Conservation (phyloP, 2,888 invertebrate species). For the Archips xylosteana region DNA sequence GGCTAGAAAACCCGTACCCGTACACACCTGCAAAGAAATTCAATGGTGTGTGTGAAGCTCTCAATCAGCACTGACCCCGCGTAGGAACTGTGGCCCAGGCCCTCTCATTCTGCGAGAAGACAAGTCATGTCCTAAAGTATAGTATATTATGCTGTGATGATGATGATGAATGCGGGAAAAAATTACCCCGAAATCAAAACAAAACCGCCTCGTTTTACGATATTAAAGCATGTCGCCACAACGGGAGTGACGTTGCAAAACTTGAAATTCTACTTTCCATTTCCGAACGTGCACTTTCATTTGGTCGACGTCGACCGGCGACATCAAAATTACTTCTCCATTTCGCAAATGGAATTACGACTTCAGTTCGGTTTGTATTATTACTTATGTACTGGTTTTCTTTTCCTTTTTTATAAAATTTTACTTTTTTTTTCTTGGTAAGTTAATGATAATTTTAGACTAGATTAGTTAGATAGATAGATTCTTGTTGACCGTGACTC, state of each 20-base stretch:
- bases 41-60: no score
- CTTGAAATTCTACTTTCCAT: conserved; percentile 16
- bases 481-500: no score
- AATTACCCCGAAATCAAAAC: neutral
- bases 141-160: no score
- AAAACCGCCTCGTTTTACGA: neutral
- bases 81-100: no score
- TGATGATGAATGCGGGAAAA: no score
- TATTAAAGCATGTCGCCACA: conserved; percentile 2
- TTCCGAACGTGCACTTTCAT: conserved; percentile 10
- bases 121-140: no score
- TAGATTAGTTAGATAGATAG: no score
- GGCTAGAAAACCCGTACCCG: no score
- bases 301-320: neutral
- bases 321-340: conserved; percentile 1
- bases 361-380: neutral
- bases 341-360: neutral
- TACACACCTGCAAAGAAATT: no score
- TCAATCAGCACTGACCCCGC: no score
- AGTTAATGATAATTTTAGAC: neutral
- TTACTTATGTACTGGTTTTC: neutral
- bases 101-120: no score
- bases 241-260: conserved; percentile 5
- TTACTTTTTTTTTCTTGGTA: neutral
- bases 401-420: neutral